Evolutionary conservation across 30 jellyfish, hydroid and myxozoan genomes (phyloP), one percentile per base, ranked within the genome.

Genomic region (Cassiopea xamachana): DNA sequence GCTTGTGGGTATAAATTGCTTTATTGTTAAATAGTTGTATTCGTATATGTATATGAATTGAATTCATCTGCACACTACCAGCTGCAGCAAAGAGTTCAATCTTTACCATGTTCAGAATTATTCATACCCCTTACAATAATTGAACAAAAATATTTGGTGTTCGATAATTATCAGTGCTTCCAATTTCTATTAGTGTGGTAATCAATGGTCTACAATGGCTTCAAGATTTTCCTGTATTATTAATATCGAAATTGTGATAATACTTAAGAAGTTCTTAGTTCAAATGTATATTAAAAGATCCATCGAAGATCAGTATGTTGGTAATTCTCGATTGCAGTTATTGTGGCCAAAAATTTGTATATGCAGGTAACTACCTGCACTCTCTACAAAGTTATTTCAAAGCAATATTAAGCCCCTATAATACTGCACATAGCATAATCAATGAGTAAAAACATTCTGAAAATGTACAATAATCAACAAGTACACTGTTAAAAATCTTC

Each of bases 401-500:
- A 27, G 39, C 39, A 27, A 27, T 27, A 27, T 27, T 27, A 27
- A 27, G 39, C 19, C 60, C 83, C 44, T 59, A 17, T 59, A 61
- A 59, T 17, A 74, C 83, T 19, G 60, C 44, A 59, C 83, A 74
- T 8, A 74, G 83, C 83, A 74, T 74, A 17, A 17, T 74, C 64
- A 74, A 43, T 8, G 6, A 74, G 83, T 14, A 39, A 6, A 74
- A 74, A 44, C 19, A 74, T 8, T 44, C 44, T 61, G 44, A 74
- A 5, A 74, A 59, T n/a, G 60, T 74, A 17, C 19, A 74, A 27
- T 27, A 27, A 27, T 27, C 39, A 27, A 27, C 39, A 27, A 27
- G 39, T 27, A 27, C 39, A 27, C 39, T 27, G 39, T 27, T 27
- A 27, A 27, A 27, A 27, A 27, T 27, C 39, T 27, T 27, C 19